Base-by-base conservation (phyloP, 1,140 invertebrate genomes). In the Caenorhabditis tropicalis region DNA sequence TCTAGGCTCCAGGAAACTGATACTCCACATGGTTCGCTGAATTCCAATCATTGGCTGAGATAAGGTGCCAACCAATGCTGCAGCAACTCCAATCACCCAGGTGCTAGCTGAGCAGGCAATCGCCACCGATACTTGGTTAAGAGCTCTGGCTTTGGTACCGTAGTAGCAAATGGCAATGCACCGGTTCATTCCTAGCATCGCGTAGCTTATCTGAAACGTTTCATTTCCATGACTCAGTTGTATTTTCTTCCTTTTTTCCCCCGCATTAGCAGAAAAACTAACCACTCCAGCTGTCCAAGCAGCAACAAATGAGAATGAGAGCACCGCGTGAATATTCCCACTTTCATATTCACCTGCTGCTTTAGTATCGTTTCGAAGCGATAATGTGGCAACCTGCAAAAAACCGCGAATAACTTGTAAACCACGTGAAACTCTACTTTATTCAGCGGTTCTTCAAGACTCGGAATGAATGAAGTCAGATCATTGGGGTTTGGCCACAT, bases 161-260 rank as follows among this genome's bases (percentile, higher is more conserved):
- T 90, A 90, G 46, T 88, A 90, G 49, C 89, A 88, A 60, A 90
- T 90, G 0, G 89, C 89, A 51, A 90, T 89, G 60, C 89, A 90
- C 15, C 89, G 82, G 56, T 89, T 89, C 33, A 89, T 31, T 24
- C 88, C 88, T 3, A 89, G 82, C 81, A 85, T 86, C 10, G 88
- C 88, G 65, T 89, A 89, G 58, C 88, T 87, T 29, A 86, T 74
- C 74, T 86, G 43, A 49, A 81, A 86, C 19, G 70, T 31, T 48
- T 7, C 6, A 56, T 86, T n/a, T 51, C 49, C 49, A 84, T 27
- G 36, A 31, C 12, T 51, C 43, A 31, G 56, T 56, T 56, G 53
- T 56, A n/a, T n/a, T n/a, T n/a, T n/a, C n/a, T n/a, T n/a, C n/a
- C n/a, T n/a, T n/a, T n/a, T n/a, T n/a, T n/a, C n/a, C n/a, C n/a